phyloP scores from a whole-genome alignment of 2,888 invertebrate genomes.

The Hartigia nigra region DNA sequence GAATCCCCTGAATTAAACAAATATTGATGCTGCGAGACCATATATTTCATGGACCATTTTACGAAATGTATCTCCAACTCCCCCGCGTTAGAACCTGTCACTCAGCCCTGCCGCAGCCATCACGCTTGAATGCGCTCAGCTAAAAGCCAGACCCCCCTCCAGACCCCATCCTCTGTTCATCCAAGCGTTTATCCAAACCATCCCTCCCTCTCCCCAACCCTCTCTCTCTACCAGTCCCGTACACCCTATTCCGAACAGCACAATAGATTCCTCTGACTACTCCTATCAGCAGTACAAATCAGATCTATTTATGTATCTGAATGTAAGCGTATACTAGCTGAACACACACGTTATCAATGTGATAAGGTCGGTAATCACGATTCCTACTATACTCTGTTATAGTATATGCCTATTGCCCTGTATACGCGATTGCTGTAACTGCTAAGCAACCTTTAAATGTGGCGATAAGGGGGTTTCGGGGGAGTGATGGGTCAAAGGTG shows the following conservation, averaged over 20 bases:
- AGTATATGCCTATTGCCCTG: neutral
- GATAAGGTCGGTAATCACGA: neutral
- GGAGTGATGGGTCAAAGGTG: neutral
- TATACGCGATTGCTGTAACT: neutral
- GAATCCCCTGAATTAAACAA: slow-evolving; percentile 40
- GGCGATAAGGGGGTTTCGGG: neutral
- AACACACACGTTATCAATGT: slow-evolving; percentile 35
- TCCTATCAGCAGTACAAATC: slow-evolving; percentile 54
- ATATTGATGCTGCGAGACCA: slow-evolving; percentile 32
- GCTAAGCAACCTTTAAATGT: neutral
- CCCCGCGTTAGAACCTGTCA: slow-evolving; percentile 15
- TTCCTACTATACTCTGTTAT: neutral
- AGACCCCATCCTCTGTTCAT: slow-evolving; percentile 16
- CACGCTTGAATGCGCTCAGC: slow-evolving; percentile 49
- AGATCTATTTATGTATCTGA: slow-evolving; percentile 55
- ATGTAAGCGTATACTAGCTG: slow-evolving; percentile 56
- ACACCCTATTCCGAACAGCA: slow-evolving; percentile 42
- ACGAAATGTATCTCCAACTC: slow-evolving; percentile 33
- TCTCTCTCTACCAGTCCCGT: slow-evolving; percentile 8
- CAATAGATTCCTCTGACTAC: slow-evolving; percentile 59
- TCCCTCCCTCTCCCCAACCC: neutral
- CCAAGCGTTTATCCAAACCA: neutral
- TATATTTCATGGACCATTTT: slow-evolving; percentile 47
- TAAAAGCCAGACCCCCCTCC: slow-evolving; percentile 42
- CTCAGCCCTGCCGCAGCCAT: slow-evolving; percentile 41